Evolutionary conservation across 2,113 vertebrate genomes (phyloP), one percentile per base, ranked within the genome.

Genomic region (Xenopus borealis): DNA sequence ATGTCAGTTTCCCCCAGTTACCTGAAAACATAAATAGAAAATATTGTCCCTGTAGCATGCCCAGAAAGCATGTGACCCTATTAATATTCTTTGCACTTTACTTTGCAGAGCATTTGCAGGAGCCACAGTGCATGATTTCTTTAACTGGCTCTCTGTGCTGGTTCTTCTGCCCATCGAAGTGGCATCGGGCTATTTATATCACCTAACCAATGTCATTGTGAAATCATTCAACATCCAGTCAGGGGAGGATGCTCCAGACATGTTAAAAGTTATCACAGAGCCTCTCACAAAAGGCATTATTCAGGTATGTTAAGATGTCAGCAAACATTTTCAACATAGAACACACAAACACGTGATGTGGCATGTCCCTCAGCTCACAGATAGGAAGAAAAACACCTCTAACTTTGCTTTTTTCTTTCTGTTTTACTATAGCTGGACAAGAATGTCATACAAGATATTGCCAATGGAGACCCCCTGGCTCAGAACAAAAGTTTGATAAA

Each of bases 81-180:
- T 40, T 9, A 40, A 40, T 40, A 40, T 40, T 4, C 33, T 40
- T 55, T 55, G 3, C 16, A 7, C 16, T 55, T 4, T 16, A 16
- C 12, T 55, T 65, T 74, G 1, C 59, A 99, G 97, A 83, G 97
- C 97, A 1, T 98, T 98, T 78, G 96, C 94, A 0, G 96, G 93
- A 0, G 97, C 97, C 12, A 98, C 96, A 0, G 92, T 99, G 20
- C 95, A 98, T 0, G 96, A 98, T 85, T 98, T 98, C 84, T 99
- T 99, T 82, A 98, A 98, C 88, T 99, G 96, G 95, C 91, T 99
- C 0, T 97, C 97, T 0, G 97, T 98, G 66, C 75, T 98, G 19
- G 72, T 94, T 0, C 88, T 98, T 3, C 62, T 98, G 80, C 97
- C 97, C 0, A 30, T 98, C 84, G 97, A 99, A 83, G 91, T 89